Conservation (phyloP, 1,140 invertebrate genomes). For the Sycobia sp. region DNA sequence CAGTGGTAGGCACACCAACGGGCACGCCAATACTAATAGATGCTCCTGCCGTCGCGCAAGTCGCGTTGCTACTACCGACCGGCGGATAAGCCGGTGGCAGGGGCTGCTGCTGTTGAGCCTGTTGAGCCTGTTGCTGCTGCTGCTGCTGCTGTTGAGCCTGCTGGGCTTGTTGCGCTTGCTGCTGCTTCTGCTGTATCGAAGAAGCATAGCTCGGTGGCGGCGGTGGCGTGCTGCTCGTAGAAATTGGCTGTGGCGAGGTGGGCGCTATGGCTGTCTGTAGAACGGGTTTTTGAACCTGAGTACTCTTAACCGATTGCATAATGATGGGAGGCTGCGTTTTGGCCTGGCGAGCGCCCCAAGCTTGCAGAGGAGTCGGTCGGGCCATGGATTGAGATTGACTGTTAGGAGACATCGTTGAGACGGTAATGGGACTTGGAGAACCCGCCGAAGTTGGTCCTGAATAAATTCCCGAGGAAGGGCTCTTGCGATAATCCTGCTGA, state of each 20-base stretch:
- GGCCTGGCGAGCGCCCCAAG: constrained; percentile 79
- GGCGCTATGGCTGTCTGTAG: constrained; percentile 92
- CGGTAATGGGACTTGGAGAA: constrained; percentile 81
- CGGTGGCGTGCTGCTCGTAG: constrained; percentile 62
- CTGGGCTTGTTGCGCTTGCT: constrained; percentile 52
- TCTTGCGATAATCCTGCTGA: constrained; percentile 76
- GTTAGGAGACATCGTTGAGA: constrained; percentile 66
- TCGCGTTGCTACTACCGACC: constrained; percentile 37
- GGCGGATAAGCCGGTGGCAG: constrained; percentile 55
- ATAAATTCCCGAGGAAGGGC: constrained; percentile 79
- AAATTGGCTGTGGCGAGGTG: constrained; percentile 70
- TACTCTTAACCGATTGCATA: constrained; percentile 95
- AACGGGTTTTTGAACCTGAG: constrained; percentile 91
- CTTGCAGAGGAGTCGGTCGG: constrained; percentile 74
- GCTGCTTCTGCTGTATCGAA: constrained; percentile 75
- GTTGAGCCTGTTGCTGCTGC: constrained; percentile 47
- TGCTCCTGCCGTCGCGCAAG: constrained; percentile 37
- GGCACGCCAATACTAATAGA: constrained; percentile 44
- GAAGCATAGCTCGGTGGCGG: constrained; percentile 80
- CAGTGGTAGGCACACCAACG: constrained; percentile 76
- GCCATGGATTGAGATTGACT: constrained; percentile 65
- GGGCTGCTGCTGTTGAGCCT: constrained; percentile 61
- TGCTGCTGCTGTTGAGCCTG: constrained; percentile 62
- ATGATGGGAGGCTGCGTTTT: constrained; percentile 90
- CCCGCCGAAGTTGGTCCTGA: constrained; percentile 79